phyloP scores from a whole-genome alignment of 2,113 vertebrate genomes.

The Anhinga anhinga region DNA sequence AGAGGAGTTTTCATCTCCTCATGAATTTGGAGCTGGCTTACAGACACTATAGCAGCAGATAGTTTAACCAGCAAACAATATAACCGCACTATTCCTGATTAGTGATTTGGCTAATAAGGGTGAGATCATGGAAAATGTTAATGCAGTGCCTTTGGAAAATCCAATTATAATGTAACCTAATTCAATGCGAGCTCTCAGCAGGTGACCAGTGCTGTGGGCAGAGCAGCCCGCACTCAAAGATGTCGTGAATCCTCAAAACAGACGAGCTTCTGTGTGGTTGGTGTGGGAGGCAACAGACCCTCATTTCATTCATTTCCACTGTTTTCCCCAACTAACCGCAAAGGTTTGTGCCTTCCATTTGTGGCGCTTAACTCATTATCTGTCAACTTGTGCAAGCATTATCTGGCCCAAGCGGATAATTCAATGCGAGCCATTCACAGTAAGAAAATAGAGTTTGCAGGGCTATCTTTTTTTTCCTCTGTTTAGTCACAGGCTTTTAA shows the following conservation, averaged over 20 bases:
- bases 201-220: constrained; percentile 36
- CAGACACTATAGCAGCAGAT: not conserved
- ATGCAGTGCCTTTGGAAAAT: constrained; percentile 42
- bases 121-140: constrained; percentile 70
- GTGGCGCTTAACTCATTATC: constrained; percentile 2
- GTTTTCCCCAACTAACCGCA: not conserved
- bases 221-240: not conserved
- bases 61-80: not conserved
- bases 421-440: not conserved
- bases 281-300: not conserved
- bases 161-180: constrained; percentile 47
- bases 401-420: not conserved
- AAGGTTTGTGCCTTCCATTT: not conserved
- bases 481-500: not conserved
- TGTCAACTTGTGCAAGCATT: not conserved
- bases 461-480: not conserved
- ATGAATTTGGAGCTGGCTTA: not conserved
- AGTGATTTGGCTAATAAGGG: constrained; percentile 56
- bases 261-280: not conserved
- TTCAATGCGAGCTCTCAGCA: constrained; percentile 49
- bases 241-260: not conserved
- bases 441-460: constrained; percentile 11
- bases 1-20: not conserved
- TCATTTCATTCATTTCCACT: not conserved
- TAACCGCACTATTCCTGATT: not conserved